Base-by-base conservation (phyloP, 2,888 invertebrate species). In the Acleris cristana region DNA sequence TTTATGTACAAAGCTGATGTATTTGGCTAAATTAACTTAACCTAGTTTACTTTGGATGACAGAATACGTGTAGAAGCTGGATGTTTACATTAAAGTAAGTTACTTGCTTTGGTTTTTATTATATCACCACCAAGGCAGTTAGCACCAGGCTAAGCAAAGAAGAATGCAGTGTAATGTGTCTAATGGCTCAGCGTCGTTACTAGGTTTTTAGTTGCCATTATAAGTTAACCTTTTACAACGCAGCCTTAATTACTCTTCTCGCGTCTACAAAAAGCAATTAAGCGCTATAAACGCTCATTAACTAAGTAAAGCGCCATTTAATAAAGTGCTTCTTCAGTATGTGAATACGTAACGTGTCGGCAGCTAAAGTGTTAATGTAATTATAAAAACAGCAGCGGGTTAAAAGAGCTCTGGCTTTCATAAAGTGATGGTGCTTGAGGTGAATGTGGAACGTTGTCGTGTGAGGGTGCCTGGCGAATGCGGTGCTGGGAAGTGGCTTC, bases 381-480 rank as follows among this genome's bases (percentile, higher is more conserved):
- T 69, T 58, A 64, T 69, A 59, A 69, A 65, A 54, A 61, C 54
- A 62, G 57, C 45, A 58, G 48, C 66, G 61, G 16, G 61, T 55
- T 70, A 71, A 67, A 70, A 76, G 75, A 74, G 74, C 72, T 81
- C 79, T 74, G 76, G 77, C 75, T 79, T 84, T 82, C 75, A 84
- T 83, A 85, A 80, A 79, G 79, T 77, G 79, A 83, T 80, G 82
- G 79, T 79, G 83, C 86, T 87, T 81, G 81, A 79, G 81, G 21
- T 26, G 82, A 81, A 82, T 76, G 78, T 78, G 74, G 73, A 78
- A 78, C 78, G 81, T 72, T 76, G 71, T 75, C 76, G 77, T 78
- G 77, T 81, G 79, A 79, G 81, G 75, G 78, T 74, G 79, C 83
- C 82, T 81, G 77, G 77, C 73, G 69, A 76, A 78, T 77, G 77